Evolutionary conservation across 1,140 invertebrate species (phyloP), one percentile per base, ranked within the genome.

Genomic region (Papilio aristodemus): DNA sequence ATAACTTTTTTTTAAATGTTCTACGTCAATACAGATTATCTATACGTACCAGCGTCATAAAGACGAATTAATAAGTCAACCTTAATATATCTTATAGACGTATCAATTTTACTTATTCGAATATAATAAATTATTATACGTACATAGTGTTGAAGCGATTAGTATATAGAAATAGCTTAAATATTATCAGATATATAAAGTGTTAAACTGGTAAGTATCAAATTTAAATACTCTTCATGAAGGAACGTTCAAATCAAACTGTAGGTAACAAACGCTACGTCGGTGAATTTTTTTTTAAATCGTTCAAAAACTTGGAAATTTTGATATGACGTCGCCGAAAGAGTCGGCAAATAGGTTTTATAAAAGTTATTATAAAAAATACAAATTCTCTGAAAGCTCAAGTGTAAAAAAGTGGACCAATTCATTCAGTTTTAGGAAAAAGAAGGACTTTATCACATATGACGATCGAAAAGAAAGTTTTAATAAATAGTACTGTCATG

Each of bases 321-420:
- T 85, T 87, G 85, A 90, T 90, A 90, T 89, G 88, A 81, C 64
- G 74, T 80, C 71, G 74, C 77, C 79, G 80, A 85, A 80, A 78
- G 75, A 75, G 72, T 78, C 75, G 79, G 76, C 76, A 74, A 74
- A 81, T 75, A 78, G 75, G 74, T 71, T 81, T 74, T 85, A 87
- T 81, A 87, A 84, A 89, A 89, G 80, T 87, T 84, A 85, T 77
- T 89, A 89, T 80, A 91, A 89, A 46, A 91, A 89, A 91, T 89
- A 91, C 85, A 84, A 87, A 85, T 85, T 84, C 75, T 88, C 77
- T 82, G 82, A 84, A 90, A 91, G 89, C 89, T 91, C 89, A 87
- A 89, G 82, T 86, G 74, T 89, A 83, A 80, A 84, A n/a, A 74
- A 77, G 71, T 89, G 86, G 89, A 91, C 87, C 85, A 82, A 87